Base-by-base conservation (phyloP, 2,888 invertebrate genomes). In the Drosophila gaucha region DNA sequence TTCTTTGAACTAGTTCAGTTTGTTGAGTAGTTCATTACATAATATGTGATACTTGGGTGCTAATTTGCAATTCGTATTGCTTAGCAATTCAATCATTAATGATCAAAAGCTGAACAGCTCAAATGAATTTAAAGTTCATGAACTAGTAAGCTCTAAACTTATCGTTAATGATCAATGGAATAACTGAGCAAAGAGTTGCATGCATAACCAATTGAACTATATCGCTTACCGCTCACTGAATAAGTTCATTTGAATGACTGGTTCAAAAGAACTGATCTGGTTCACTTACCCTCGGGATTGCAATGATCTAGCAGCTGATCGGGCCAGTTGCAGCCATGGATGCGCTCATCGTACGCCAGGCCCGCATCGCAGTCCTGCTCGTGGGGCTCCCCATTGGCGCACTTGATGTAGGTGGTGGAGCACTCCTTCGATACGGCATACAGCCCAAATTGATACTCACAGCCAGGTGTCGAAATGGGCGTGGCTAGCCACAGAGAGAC, bases 301-400 rank as follows among this genome's bases (percentile, higher is more conserved):
- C 98, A 98, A 90, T 94, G 94, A 58, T 97, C 96, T 70, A 96
- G 93, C 38, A 98, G 93, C 62, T 97, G 95, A 93, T 98, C 98
- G 6, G 98, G 97, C 98, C 98, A 98, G 91, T 97, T 97, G 93
- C 98, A 98, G 49, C 95, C 94, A 90, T 98, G 97, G 63, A 94
- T 96, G 80, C 96, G 95, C 50, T 96, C 95, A 85, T 98, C 97
- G 91, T 97, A 98, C 14, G 95, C 97, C 60, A 98, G 93, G 2
- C 98, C 98, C 0, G 97, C 95, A 52, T 96, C 96, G 91, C 97
- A 98, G 10, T 96, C 95, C 77, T 95, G 94, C 68, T 96, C 95
- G 74, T 95, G 93, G 0, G 97, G 96, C 60, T 96, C 94, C 0
- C 98, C 98, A 89, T 94, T 95, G 2, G 95, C 95, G 88, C 98